Evolutionary conservation across 2,113 vertebrate species (phyloP), one percentile per base, ranked within the genome.

Genomic region (Phyllopteryx taeniolatus): DNA sequence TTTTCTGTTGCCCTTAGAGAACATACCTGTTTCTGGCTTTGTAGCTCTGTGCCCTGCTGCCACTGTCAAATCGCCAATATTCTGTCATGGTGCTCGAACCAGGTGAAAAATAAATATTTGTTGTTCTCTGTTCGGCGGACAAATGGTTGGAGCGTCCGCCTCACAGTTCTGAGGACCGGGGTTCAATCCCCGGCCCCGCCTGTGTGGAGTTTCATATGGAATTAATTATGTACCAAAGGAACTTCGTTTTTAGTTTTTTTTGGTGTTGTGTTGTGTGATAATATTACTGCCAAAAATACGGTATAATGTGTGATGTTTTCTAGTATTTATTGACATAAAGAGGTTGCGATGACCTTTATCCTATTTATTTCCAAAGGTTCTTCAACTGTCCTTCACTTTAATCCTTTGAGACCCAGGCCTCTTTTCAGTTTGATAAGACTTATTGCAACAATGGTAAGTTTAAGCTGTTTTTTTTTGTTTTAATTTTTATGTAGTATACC

Each of bases 51-150:
- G 15, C 76, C 46, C 42, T 86, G 51, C 20, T 63, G n/a, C 65
- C 88, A 51, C 31, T 82, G 61, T 60, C 71, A 54, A 19, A 83
- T 19, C 71, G 3, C 6, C 35, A 39, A 39, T 39, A 39, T 39
- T 39, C 0, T 1, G 0, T 0, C 0, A 66, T 13, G 2, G 0
- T 0, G 0, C 0, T 0, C 0, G 5, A 8, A 10, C 0, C 0
- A 67, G 85, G 89, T 87, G 73, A 77, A 68, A 42, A 4, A 39
- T n/a, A 59, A 46, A 22, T 39, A 22, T 64, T 43, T 44, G 22
- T 51, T 33, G 27, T 27, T 27, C 27, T 27, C 27, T 27, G 27
- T 27, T 27, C 27, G 27, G 27, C 27, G 27, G 35, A 39, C 35
- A 39, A 39, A 39, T 39, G 2, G 27, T 27, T 27, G 1, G 27